Base-by-base conservation (phyloP, 2,888 invertebrate genomes). In the Spodoptera exigua region DNA sequence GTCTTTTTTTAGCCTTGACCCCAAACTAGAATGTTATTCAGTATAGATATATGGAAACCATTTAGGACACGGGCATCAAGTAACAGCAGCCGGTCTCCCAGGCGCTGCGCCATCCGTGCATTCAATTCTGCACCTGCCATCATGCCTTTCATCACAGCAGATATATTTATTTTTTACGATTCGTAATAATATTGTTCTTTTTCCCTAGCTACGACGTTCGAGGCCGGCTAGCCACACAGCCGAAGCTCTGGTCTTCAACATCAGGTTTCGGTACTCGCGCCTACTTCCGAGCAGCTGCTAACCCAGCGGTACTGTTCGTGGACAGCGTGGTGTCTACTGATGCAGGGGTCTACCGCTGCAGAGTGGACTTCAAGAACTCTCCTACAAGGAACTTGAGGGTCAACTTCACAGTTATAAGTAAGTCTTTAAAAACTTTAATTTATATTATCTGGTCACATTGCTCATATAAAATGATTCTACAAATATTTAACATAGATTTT, bases 341-440 rank as follows among this genome's bases (percentile, higher is more conserved):
- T 84, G 97, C 96, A 1, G 98, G 98, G 12, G 95, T 97, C 66
- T 98, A 98, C 92, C 95, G 98, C 65, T 98, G 98, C 91, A 95
- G 98, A 61, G 98, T 98, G 5, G 98, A 98, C 94, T 98, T 98
- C 94, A 97, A 97, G 86, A 97, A 97, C 87, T 97, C 98, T 11
- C 98, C 98, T 0, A 98, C 98, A 2, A 95, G 97, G 78, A 98
- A 98, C 88, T 95, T 97, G 80, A 96, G 97, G 92, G 97, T 98
- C 90, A 98, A 98, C 91, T 96, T 98, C 81, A 97, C 97, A 76
- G 97, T 98, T 78, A 97, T 98, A 85, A 96, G 98, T 98, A 93
- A 97, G 98, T 96, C 46, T 0, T 11, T 16, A 4, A 1, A 7
- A 41, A 53, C 32, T 27, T 7, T 9, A 27, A 27, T 5, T 27